A percentile compares a stretch with the other conserved stretches of the same genome.
Evolutionary conservation across 1,140 invertebrate genomes (phyloP).

Genomic region (Tigriopus japonicus): DNA sequence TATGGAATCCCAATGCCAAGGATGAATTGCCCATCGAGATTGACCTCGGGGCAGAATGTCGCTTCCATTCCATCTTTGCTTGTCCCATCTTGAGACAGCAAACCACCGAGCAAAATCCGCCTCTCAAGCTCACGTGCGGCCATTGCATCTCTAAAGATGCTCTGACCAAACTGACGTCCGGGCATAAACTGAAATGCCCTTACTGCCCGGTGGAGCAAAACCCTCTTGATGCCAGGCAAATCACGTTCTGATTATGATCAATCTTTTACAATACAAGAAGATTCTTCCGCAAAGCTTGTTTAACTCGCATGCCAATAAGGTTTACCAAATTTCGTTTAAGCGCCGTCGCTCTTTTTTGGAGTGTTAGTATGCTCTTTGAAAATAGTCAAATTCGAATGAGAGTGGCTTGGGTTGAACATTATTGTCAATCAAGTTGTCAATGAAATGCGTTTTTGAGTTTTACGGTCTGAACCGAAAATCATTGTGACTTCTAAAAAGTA

Average conservation of each 20-base stretch:
- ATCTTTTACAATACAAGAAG: too few relatives aligned
- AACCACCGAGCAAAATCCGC: slow-evolving; percentile 86
- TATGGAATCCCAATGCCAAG: slow-evolving; percentile 64
- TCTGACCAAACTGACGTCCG: slow-evolving; percentile 75
- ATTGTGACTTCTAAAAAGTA: too few relatives aligned
- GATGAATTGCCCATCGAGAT: slow-evolving; percentile 93
- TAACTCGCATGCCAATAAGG: too few relatives aligned
- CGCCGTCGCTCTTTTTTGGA: too few relatives aligned
- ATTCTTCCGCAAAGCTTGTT: too few relatives aligned
- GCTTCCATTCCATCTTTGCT: slow-evolving; percentile 94
- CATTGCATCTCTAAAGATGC: slow-evolving; percentile 96
- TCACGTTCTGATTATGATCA: slow-evolving; percentile 49
- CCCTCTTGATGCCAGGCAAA: slow-evolving; percentile 70
- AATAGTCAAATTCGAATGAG: too few relatives aligned
- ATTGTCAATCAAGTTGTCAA: too few relatives aligned
- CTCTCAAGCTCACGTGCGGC: slow-evolving; percentile 87
- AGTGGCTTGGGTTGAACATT: too few relatives aligned
- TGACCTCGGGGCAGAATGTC: slow-evolving; percentile 59
- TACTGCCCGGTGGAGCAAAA: slow-evolving; percentile 94
- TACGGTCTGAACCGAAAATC: too few relatives aligned
- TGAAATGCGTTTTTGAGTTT: too few relatives aligned
- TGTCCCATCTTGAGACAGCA: slow-evolving; percentile 95
- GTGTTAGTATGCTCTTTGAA: too few relatives aligned
- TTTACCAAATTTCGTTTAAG: too few relatives aligned
- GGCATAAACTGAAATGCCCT: slow-evolving; percentile 90